A percentile compares a stretch with the other conserved stretches of the same genome.
Conservation (phyloP, 2,888 invertebrate species). For the Drosophila rellima region DNA sequence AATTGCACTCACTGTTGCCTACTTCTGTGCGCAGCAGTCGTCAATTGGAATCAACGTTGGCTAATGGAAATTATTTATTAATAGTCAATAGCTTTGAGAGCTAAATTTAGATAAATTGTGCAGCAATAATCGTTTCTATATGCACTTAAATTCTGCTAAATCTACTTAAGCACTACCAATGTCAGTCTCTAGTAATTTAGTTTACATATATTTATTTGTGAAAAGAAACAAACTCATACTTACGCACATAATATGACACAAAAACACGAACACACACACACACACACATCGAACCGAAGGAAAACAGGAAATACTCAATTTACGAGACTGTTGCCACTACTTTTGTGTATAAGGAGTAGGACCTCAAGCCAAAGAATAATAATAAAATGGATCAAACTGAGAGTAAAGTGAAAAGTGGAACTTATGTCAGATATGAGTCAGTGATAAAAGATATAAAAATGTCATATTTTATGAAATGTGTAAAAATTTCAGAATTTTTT, state of each 20-base stretch:
- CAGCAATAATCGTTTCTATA: conserved; percentile 9
- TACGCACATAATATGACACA: not conserved
- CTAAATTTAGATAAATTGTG: not conserved
- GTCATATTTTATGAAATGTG: conserved; percentile 1
- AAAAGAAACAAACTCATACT: conserved; percentile 22
- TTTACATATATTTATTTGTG: conserved; percentile 50
- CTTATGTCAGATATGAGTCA: conserved; percentile 27
- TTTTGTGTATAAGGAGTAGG: conserved; percentile 35
- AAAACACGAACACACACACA: conserved; percentile 24
- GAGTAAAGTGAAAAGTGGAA: conserved; percentile 24
- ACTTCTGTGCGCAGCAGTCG: conserved; percentile 50
- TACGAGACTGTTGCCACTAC: conserved; percentile 44
- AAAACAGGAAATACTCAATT: conserved; percentile 52
- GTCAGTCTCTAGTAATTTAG: conserved; percentile 50
- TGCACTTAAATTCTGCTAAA: not conserved
- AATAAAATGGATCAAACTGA: not conserved
- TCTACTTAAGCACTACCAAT: conserved; percentile 4
- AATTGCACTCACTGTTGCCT: conserved; percentile 63
- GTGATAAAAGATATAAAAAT: conserved; percentile 9
- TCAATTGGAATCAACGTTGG: conserved; percentile 5
- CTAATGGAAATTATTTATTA: conserved; percentile 32
- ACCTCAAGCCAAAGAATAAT: not conserved
- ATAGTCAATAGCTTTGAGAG: conserved; percentile 8
- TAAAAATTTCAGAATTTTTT: conserved; percentile 5
- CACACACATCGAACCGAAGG: conserved; percentile 3